These are phyloP conservation scores for Sesia bembeciformis DNA, from an alignment of 2,888 invertebrate species.

Conservation along the genomic window DNA sequence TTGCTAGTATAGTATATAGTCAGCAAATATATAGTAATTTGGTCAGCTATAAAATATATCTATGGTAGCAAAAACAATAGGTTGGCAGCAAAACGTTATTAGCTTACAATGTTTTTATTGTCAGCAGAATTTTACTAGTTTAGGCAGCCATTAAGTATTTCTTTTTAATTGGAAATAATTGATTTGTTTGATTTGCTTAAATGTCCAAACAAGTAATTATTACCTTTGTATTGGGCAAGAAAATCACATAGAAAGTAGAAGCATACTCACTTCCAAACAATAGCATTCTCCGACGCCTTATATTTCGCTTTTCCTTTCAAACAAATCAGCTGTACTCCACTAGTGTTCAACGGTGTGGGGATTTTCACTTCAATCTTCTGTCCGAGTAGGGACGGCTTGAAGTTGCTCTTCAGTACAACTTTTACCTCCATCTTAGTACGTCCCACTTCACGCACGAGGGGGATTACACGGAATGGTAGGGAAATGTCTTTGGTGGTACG, in stretches of 20 bases:
- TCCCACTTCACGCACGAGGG: slow-evolving; percentile 97
- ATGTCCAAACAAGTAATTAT: no score
- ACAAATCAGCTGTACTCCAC: slow-evolving; percentile 98
- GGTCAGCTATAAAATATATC: no score
- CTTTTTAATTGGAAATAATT: no score
- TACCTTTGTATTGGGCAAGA: not conserved
- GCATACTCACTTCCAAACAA: slow-evolving; percentile 89
- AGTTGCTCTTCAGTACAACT: slow-evolving; percentile 98
- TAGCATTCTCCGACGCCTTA: slow-evolving; percentile 99
- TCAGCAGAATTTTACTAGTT: no score
- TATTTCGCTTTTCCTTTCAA: slow-evolving; percentile 99
- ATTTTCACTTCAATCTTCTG: slow-evolving; percentile 99
- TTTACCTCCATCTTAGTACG: slow-evolving; percentile 99
- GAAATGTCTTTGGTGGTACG: slow-evolving; percentile 99
- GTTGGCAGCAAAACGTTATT: no score
- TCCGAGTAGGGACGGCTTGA: slow-evolving; percentile 97
- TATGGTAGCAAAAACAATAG: no score
- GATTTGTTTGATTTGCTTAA: no score
- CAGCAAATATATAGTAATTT: no score
- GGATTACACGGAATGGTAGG: slow-evolving; percentile 98
- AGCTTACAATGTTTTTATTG: no score
- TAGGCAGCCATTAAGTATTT: no score
- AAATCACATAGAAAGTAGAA: not conserved
- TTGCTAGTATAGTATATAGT: no score
- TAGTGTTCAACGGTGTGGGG: slow-evolving; percentile 98